Base-by-base conservation (phyloP, 2,888 invertebrate genomes). In the Lasioglossum malachurum region DNA sequence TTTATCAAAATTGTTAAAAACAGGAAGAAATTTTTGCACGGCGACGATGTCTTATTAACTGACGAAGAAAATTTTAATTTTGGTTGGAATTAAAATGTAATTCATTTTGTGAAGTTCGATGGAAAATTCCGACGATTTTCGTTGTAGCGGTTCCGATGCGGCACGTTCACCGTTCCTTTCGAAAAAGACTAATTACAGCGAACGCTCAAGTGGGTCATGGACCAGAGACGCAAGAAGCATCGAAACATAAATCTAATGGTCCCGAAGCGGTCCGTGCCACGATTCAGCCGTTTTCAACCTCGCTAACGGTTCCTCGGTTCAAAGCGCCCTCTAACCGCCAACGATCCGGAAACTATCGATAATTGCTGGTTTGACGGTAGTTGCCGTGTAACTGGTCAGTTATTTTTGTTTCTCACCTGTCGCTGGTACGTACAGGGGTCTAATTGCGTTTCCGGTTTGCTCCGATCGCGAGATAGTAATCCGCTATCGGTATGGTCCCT, bases 261-360 rank as follows among this genome's bases (percentile, higher is more conserved):
- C 12, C 53, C 64, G 27, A 76, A 64, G 46, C 19, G 14, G 44
- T 69, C 57, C 23, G 31, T 49, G 53, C 31, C 23, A n/a, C 53
- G 38, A 75, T 57, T 84, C 69, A 49, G 38, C 23, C 67, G n/a
- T 74, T 71, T 78, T 81, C 83, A 35, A 19, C 73, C 75, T 57
- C 57, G 81, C 77, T 82, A 87, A 78, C 82, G 80, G 78, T 84
- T 77, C 64, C 71, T 7, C 35, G 27, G 60, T 19, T 69, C 35
- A 19, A 75, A 57, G 49, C 57, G 69, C 69, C 49, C 57, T 75
- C 35, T n/a, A 23, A n/a, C 64, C 71, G 64, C 19, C 67, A 82
- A 79, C 67, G 60, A 80, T 75, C 80, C 82, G 75, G 78, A 78
- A 84, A 76, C 69, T 74, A 76, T 82, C 80, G 67, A 82, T 87